Base-by-base conservation (phyloP, 2,797 vertebrate species). In the Typhlichthys eigenmanni region DNA sequence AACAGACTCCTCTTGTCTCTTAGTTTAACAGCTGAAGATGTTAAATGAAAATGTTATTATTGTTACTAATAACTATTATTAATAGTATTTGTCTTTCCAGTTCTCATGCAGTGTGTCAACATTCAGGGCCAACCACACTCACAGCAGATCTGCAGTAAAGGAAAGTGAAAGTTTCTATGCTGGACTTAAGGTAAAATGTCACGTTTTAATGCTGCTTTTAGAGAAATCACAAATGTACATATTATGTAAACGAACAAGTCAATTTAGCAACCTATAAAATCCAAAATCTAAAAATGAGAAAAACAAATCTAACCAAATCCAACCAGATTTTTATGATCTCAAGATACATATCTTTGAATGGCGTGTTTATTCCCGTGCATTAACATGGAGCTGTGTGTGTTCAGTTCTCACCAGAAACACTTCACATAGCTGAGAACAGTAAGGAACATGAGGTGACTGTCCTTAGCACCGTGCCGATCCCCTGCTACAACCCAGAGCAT, bases 141-240 rank as follows among this genome's bases (percentile, higher is more conserved):
- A 82, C 79, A 79, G 83, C 67, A 87, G 85, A 72, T 93, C 91
- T 0, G 4, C 86, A 14, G 75, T 90, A 4, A 92, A 85, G 66
- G 93, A 95, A 65, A 96, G 92, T 17, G 75, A 89, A 70, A 86
- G 88, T 56, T 95, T 96, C 90, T 95, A 90, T 12, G 90, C 90
- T 0, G 91, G 94, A 66, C 84, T 95, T 70, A 94, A 94, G 92
- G 94, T 95, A 90, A 84, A 67, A 50, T 13, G 32, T 24, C 9
- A 4, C 12, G 17, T 29, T 12, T 10, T 53, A 8, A 38, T 38
- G 34, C 34, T 6, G 34, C 8, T 38, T 9, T 7, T 38, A 38
- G 34, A 38, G 6, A 38, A 38, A 38, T 38, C 34, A 38, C 34
- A 38, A 38, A 38, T 38, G 0, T 38, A 38, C 34, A 38, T 24